Evolutionary conservation across 2,797 vertebrate genomes (phyloP).

Genomic region (Tympanoctomys barrerae): DNA sequence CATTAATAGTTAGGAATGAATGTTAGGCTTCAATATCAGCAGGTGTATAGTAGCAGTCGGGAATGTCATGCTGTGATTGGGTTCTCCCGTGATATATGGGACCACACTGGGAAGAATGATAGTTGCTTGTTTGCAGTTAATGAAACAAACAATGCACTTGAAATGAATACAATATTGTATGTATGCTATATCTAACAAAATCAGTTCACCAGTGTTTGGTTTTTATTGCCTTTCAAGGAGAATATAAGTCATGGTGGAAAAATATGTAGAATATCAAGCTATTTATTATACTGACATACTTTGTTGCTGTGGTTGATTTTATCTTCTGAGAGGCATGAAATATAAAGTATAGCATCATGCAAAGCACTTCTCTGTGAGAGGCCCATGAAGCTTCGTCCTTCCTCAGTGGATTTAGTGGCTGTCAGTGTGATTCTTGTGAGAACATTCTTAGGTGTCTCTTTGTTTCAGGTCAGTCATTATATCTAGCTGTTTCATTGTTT

Average conservation of each 20-base stretch:
- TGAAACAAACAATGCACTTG: not conserved
- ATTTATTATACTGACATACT: not conserved
- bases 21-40: not conserved
- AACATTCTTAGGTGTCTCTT: slow-evolving; percentile 53
- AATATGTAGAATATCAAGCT: slow-evolving; percentile 23
- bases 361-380: not conserved
- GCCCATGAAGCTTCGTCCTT: slow-evolving; percentile 6
- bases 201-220: not conserved
- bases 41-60: not conserved
- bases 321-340: slow-evolving; percentile 46
- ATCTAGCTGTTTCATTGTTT: slow-evolving; percentile 78
- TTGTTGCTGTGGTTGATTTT: not conserved
- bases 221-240: slow-evolving; percentile 30
- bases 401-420: slow-evolving; percentile 58
- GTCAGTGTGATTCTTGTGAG: slow-evolving; percentile 8
- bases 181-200: not conserved
- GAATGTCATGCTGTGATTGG: not conserved
- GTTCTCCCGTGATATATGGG: not conserved
- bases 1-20: not conserved
- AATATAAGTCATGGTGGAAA: not conserved
- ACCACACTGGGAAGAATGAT: not conserved
- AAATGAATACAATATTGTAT: not conserved
- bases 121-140: not conserved
- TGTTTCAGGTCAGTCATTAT: slow-evolving; percentile 61
- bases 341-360: not conserved